A percentile compares a stretch with the other conserved stretches of the same genome.
Conservation (phyloP, 2,797 vertebrate genomes). For the Pangasius larnaudii region DNA sequence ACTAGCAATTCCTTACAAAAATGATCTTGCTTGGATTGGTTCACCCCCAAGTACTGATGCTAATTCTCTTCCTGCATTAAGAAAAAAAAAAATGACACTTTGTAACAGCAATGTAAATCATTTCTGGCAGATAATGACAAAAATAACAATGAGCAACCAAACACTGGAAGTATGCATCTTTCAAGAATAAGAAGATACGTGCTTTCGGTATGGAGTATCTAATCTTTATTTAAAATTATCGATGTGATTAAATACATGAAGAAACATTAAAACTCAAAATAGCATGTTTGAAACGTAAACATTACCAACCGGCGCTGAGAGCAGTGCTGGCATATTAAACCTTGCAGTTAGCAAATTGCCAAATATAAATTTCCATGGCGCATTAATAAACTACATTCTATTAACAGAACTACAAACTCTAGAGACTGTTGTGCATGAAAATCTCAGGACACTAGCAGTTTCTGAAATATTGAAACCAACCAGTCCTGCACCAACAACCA, state of each 20-base stretch:
- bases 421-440: neutral
- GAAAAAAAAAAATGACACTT: neutral
- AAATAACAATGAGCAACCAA: neutral
- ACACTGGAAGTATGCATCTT: neutral
- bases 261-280: neutral
- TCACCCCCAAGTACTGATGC: neutral
- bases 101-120: too few relatives aligned
- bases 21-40: slow-evolving; percentile 67
- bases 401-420: neutral
- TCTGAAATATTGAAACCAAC: neutral
- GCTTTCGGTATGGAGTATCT: too few relatives aligned
- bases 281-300: neutral
- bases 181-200: neutral
- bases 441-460: neutral
- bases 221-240: neutral
- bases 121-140: neutral
- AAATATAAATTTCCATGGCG: neutral
- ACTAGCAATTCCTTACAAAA: slow-evolving; percentile 78
- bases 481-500: neutral
- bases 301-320: neutral
- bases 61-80: neutral
- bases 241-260: neutral
- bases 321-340: neutral
- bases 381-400: neutral
- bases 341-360: neutral